Conservation (phyloP, 2,113 vertebrate genomes). For the Mirza zaza region DNA sequence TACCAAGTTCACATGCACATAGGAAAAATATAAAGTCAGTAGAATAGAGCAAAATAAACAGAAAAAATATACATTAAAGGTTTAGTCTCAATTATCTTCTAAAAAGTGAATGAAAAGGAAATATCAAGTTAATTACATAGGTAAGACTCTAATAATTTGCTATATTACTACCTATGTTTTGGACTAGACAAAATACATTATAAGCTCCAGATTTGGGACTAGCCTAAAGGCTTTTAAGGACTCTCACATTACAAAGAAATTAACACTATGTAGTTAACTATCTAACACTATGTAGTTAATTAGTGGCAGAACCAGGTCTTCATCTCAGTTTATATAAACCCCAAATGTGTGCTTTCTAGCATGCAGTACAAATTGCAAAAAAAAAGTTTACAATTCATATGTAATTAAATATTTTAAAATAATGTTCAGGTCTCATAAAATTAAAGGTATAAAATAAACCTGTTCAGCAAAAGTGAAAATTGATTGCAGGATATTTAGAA, state of each 20-base stretch:
- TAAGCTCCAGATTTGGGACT: not conserved
- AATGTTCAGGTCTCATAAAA: not conserved
- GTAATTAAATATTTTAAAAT: conserved; percentile 3
- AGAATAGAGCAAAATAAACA: not conserved
- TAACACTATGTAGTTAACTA: not conserved
- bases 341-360: not conserved
- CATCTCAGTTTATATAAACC: not conserved
- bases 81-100: not conserved
- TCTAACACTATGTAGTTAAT: not conserved
- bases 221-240: not conserved
- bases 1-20: not conserved
- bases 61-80: not conserved
- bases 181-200: not conserved
- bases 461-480: not conserved
- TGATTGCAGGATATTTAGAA: not conserved
- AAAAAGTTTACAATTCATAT: not conserved
- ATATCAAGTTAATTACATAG: not conserved
- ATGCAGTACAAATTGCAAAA: not conserved
- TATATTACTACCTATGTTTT: not conserved
- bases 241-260: not conserved
- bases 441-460: not conserved
- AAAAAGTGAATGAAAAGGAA: not conserved
- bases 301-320: not conserved
- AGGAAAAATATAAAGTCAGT: not conserved
- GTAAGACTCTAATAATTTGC: not conserved